phyloP scores from a whole-genome alignment of 2,797 vertebrate species.

The Gymnoscopelus braueri region DNA sequence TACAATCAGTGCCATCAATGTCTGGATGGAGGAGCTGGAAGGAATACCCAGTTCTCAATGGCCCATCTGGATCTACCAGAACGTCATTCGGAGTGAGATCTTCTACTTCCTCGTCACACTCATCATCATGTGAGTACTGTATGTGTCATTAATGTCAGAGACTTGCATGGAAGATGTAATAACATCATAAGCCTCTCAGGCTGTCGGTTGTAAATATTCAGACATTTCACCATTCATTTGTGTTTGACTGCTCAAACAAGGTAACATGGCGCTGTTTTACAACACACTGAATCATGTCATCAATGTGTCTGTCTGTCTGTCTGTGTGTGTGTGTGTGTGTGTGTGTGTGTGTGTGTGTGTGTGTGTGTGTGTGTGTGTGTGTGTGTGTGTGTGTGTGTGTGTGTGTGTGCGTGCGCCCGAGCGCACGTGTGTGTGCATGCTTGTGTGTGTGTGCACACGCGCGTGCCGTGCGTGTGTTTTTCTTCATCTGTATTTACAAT shows the following conservation, averaged over 20 bases:
- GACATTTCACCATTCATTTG: neutral
- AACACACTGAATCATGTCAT: too few relatives aligned
- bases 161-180: neutral
- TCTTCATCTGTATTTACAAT: neutral
- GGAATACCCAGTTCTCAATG: slow-evolving; percentile 65
- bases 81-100: slow-evolving; percentile 87
- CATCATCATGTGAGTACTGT: slow-evolving; percentile 86
- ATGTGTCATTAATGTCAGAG: neutral
- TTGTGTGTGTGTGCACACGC: too few relatives aligned
- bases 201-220: neutral
- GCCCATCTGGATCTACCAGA: slow-evolving; percentile 89
- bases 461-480: too few relatives aligned
- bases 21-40: slow-evolving; percentile 81
- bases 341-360: neutral
- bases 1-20: slow-evolving; percentile 80
- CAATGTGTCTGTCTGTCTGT: neutral
- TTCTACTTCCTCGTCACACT: slow-evolving; percentile 90
- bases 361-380: neutral
- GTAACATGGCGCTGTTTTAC: neutral
- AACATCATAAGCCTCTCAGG: neutral
- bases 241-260: neutral
- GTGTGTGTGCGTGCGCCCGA: too few relatives aligned
- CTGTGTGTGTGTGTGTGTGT: neutral
- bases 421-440: neutral
- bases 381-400: neutral